Evolutionary conservation across 2,113 vertebrate genomes (phyloP), one percentile per base, ranked within the genome.

Genomic region (Cephalopholis sonnerati): DNA sequence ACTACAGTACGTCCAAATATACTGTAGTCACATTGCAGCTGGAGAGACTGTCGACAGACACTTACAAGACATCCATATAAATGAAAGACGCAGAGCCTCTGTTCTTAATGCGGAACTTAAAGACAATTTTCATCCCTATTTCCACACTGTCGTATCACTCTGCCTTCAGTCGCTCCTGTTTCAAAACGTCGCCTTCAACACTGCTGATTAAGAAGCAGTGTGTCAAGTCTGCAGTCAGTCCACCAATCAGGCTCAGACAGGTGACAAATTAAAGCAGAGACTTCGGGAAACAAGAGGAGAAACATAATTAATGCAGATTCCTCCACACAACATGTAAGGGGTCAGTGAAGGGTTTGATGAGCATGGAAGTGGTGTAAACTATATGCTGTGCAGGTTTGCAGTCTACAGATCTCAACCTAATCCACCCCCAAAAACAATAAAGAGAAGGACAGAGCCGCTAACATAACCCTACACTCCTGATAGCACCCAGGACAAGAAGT

Each of bases 131-230:
- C 32, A 73, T 50, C 16, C 51, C 7, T 2, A 17, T 71, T 75
- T 70, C 41, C 55, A 70, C n/a, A 48, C 48, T 18, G 13, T 32
- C 8, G 0, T 22, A 63, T 29, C 58, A 54, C 29, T 32, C 68
- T 32, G 51, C 39, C 12, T 29, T n/a, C 36, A 77, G 74, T 16
- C n/a, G 24, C n/a, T 55, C 50, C 58, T 61, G 13, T 55, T 64
- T 79, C 57, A 62, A 53, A 44, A 77, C 9, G 4, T 44, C 22
- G 25, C 68, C 25, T 22, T 76, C 63, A 53, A 69, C 72, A 48
- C 57, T 36, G 54, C 53, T n/a, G 16, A 66, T 71, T 24, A 68
- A 51, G 44, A 48, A 55, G 48, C 22, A 46, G n/a, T 36, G 39
- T 39, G 55, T 82, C 66, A 58, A 17, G 7, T 54, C 64, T 68